Base-by-base conservation (phyloP, 1,140 invertebrate species). In the Euwallacea similis region DNA sequence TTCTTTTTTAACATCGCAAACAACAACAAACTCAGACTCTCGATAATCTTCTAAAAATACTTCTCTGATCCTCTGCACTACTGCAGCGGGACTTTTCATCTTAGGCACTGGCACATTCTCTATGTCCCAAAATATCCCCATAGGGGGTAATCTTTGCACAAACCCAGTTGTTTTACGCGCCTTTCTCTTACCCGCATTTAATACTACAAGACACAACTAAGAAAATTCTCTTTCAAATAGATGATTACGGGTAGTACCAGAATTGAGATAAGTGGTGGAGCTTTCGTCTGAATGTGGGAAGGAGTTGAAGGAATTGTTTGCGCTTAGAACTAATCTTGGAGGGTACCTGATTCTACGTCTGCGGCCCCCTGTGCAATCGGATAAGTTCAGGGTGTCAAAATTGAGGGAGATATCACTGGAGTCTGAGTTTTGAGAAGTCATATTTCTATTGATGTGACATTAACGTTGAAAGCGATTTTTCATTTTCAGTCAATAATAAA, bases 51-150 rank as follows among this genome's bases (percentile, higher is more conserved):
- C 80, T 76, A 94, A 90, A 83, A 95, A 94, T 76, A 87, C 88
- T 73, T 92, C 86, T 78, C 94, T 84, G 73, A 96, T 92, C 53
- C 87, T 85, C 76, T 93, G 87, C 13, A 92, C 93, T 53, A 94
- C 87, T 75, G 87, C 86, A 74, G 92, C 86, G 53, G 93, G 92
- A 66, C 92, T 94, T 80, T 90, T 90, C 63, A 89, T 89, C 80
- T 89, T 89, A 7, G 93, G 93, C 46, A 96, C 90, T 80, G 88
- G 87, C 82, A 92, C 93, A 79, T 95, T 96, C 86, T 96, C 93
- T 78, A 96, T 96, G 80, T 96, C 94, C 94, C 94, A 96, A 83
- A 95, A 96, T 58, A 96, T 92, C 62, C 93, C 94, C 79, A 96
- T 90, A 0, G 93, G 91, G 59, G 88, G 87, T 58, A 89, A 74